Evolutionary conservation across 2,888 invertebrate genomes (phyloP).

Genomic region (Nemapogon koenigi): DNA sequence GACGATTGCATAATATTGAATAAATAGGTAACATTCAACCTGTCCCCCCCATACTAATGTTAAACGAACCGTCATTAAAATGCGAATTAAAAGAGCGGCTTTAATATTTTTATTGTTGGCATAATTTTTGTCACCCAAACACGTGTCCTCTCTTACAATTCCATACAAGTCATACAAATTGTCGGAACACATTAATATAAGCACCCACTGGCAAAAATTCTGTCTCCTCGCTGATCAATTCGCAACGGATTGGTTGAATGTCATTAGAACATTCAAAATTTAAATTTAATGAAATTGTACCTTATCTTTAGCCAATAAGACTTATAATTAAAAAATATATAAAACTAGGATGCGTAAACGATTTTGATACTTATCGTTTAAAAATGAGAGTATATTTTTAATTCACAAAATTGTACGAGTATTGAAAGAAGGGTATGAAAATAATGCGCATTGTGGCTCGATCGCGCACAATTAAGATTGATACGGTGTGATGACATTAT

Average conservation of each 20-base stretch:
- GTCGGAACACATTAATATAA: constrained; percentile 11
- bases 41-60: too few relatives aligned
- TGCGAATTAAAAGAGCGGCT: too few relatives aligned
- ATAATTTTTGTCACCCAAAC: constrained; percentile 29
- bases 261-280: constrained; percentile 30
- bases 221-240: constrained; percentile 15
- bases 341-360: neutral
- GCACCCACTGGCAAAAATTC: constrained; percentile 15
- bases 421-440: constrained; percentile 8
- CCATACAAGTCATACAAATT: constrained; percentile 10
- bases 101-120: constrained; percentile 17
- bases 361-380: constrained; percentile 5
- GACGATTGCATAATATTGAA: too few relatives aligned
- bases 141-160: constrained; percentile 24
- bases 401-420: too few relatives aligned
- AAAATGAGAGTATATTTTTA: too few relatives aligned
- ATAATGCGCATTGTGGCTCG: constrained; percentile 20
- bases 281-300: neutral
- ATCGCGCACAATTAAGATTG: constrained; percentile 41
- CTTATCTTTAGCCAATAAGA: neutral
- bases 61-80: too few relatives aligned
- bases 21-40: too few relatives aligned
- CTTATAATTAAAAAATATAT: neutral
- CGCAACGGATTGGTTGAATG: constrained; percentile 22
- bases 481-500: constrained; percentile 48